Evolutionary conservation across 2,888 invertebrate species (phyloP).

Genomic region (Caenorhabditis virilis): DNA sequence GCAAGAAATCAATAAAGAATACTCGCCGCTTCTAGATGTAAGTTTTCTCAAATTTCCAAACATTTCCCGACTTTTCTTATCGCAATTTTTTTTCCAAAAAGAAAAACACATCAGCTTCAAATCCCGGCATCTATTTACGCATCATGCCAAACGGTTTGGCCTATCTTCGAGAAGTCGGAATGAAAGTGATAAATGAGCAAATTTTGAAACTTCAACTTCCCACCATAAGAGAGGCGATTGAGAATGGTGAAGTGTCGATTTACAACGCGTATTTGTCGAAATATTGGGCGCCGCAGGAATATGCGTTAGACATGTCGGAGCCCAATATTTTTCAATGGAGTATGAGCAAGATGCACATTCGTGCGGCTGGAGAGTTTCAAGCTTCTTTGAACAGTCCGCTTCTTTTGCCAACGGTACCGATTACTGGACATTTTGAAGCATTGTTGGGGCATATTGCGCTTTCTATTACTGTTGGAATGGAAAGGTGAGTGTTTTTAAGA

Average conservation of each 20-base stretch:
- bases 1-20: conserved; percentile 35
- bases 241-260: conserved; percentile 67
- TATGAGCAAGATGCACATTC: conserved; percentile 68
- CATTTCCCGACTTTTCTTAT: too few relatives aligned
- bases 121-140: conserved; percentile 65
- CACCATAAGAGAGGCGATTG: conserved; percentile 64
- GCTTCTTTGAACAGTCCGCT: conserved; percentile 64
- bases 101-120: conserved; percentile 66
- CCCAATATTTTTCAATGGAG: conserved; percentile 66
- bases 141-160: conserved; percentile 68
- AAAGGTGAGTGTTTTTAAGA: too few relatives aligned
- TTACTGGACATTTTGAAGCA: conserved; percentile 65
- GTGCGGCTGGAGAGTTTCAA: conserved; percentile 66
- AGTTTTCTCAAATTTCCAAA: conserved; percentile 13
- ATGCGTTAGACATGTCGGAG: conserved; percentile 61
- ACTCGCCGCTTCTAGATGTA: conserved; percentile 55
- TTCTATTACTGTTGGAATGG: conserved; percentile 63
- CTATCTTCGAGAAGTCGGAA: conserved; percentile 67
- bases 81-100: too few relatives aligned
- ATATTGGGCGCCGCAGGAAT: conserved; percentile 68
- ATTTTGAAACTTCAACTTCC: conserved; percentile 64
- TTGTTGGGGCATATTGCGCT: conserved; percentile 66
- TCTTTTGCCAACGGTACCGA: conserved; percentile 65
- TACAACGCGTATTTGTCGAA: conserved; percentile 64
- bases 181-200: conserved; percentile 67